Evolutionary conservation across 1,140 invertebrate species (phyloP), one percentile per base, ranked within the genome.

Genomic region (Chironomus striatipennis): DNA sequence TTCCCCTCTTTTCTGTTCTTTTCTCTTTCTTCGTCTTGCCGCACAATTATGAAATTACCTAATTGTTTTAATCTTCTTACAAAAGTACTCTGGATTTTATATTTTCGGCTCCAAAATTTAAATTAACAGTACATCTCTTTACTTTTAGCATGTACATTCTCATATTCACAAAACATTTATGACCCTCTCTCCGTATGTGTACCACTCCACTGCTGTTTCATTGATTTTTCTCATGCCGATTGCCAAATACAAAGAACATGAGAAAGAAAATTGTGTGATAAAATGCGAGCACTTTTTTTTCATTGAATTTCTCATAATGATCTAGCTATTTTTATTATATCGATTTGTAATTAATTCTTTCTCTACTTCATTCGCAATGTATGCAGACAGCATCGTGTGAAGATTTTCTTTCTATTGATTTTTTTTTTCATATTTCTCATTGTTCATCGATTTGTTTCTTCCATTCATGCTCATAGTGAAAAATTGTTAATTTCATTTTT

Each of bases 61-160:
- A 57, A 57, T 57, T 57, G 47, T 57, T 15, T 57, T 57, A 57
- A 57, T 57, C 47, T 57, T 57, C 47, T 57, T 57, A 57, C 12
- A 57, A 57, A 57, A 57, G 7, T n/a, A 57, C n/a, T 57, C n/a
- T n/a, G 24, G 5, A 34, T 57, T 47, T 47, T 47, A 47, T 47
- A 4, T 47, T 47, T 47, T 47, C 7, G 9, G 47, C 12, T 57
- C n/a, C 47, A 57, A 57, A 34, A 57, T 57, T 15, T 57, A 57
- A 57, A 57, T 57, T 57, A 57, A 57, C 47, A 57, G 47, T 57
- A 57, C 47, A 57, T 57, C 47, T 57, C 47, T n/a, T n/a, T 57
- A 12, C n/a, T 15, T 57, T 57, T 15, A 10, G 43, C 12, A n/a
- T n/a, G n/a, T n/a, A n/a, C n/a, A 57, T 57, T 57, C 12, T 15